phyloP scores from a whole-genome alignment of 2,113 vertebrate genomes.

The Blennius ocellaris region DNA sequence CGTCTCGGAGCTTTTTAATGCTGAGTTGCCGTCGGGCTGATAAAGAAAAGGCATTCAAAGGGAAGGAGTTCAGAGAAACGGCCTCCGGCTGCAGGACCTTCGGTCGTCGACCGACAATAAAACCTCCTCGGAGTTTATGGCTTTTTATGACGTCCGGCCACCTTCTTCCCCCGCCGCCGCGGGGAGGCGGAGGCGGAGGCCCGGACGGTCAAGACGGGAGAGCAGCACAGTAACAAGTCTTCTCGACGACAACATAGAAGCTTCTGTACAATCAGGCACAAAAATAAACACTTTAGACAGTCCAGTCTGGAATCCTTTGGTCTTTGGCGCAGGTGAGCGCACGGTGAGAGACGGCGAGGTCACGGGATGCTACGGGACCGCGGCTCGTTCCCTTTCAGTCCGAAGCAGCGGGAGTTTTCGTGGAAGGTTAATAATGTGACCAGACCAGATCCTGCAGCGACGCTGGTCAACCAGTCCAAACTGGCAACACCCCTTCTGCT shows the following conservation, averaged over 20 bases:
- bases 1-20: background rate
- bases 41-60: slow-evolving; percentile 59
- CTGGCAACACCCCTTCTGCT: too few species aligned
- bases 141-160: slow-evolving; percentile 66
- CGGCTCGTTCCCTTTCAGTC: slow-evolving; percentile 23
- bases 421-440: background rate
- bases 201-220: slow-evolving; percentile 43
- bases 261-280: slow-evolving; percentile 76
- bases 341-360: background rate
- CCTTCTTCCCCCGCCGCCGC: slow-evolving; percentile 3
- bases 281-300: slow-evolving; percentile 54
- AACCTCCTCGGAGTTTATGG: slow-evolving; percentile 72
- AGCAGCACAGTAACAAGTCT: slow-evolving; percentile 61
- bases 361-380: slow-evolving; percentile 21
- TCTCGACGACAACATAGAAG: slow-evolving; percentile 37
- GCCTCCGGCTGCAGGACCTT: slow-evolving; percentile 52
- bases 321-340: slow-evolving; percentile 66
- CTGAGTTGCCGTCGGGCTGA: slow-evolving; percentile 37
- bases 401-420: slow-evolving; percentile 1
- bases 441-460: background rate
- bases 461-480: background rate
- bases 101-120: slow-evolving; percentile 48
- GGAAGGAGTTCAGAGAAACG: slow-evolving; percentile 38
- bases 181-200: slow-evolving; percentile 18
- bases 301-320: slow-evolving; percentile 59